Conservation (phyloP, 92 coral and sea anemone species). For the Palythoa caribaeorum region DNA sequence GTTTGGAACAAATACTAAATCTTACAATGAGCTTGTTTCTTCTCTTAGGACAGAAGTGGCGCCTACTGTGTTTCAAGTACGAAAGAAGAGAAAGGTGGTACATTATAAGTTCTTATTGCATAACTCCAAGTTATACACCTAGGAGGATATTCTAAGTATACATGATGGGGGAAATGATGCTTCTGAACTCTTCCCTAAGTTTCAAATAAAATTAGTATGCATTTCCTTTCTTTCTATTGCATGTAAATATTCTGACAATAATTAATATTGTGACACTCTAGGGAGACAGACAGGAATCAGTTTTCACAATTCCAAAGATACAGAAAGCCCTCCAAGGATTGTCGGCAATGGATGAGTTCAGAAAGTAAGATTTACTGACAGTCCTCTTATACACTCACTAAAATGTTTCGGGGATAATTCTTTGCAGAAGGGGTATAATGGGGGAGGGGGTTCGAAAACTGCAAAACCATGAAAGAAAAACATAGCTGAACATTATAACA, state of each 20-base stretch:
- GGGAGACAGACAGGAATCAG: constrained; percentile 46
- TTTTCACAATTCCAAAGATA: constrained; percentile 63
- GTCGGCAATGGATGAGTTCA: constrained; percentile 67
- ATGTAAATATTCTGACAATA: not conserved
- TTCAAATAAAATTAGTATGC: too few relatives aligned
- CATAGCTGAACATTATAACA: too few relatives aligned
- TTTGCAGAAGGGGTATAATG: too few relatives aligned
- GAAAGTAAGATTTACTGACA: constrained; percentile 54
- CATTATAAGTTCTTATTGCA: not conserved
- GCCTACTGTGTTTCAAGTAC: constrained; percentile 52
- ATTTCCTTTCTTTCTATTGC: not conserved
- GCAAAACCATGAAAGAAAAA: too few relatives aligned
- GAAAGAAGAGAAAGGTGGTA: constrained; percentile 54
- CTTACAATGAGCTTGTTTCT: not conserved
- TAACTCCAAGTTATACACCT: too few relatives aligned
- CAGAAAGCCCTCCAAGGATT: constrained; percentile 73
- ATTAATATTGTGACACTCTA: not conserved
- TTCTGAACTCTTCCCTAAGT: too few relatives aligned
- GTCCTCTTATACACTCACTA: too few relatives aligned
- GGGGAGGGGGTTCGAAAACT: too few relatives aligned
- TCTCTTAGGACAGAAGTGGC: constrained; percentile 48
- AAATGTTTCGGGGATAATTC: too few relatives aligned
- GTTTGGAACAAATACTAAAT: not conserved
- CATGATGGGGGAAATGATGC: too few relatives aligned
- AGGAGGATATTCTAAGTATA: too few relatives aligned